Conservation (phyloP, 2,797 vertebrate species). For the Sebastes vulpes region DNA sequence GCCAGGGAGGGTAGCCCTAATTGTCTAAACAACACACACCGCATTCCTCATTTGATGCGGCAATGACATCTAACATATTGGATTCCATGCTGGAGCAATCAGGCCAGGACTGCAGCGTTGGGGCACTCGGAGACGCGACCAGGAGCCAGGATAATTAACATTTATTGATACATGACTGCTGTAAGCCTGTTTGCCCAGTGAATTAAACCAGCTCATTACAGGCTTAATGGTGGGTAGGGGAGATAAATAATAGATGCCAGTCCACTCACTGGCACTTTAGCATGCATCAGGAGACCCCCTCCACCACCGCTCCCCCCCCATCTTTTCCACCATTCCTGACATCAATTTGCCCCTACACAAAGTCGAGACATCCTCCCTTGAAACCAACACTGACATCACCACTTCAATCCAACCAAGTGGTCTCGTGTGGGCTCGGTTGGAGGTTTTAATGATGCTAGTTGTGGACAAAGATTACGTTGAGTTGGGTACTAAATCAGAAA, state of each 20-base stretch:
- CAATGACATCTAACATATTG: constrained; percentile 79
- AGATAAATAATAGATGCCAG: constrained; percentile 85
- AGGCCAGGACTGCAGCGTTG: constrained; percentile 44
- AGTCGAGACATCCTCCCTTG: constrained; percentile 72
- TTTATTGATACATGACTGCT: constrained; percentile 87
- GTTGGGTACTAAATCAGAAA: constrained; percentile 33
- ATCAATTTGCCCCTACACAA: constrained; percentile 68
- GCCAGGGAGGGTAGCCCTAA: constrained; percentile 50
- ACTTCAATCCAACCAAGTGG: constrained; percentile 61
- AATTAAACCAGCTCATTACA: constrained; percentile 87
- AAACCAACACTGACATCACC: constrained; percentile 72
- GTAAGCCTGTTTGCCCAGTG: constrained; percentile 85
- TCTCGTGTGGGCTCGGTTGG: constrained; percentile 47
- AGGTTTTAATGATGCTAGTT: constrained; percentile 46
- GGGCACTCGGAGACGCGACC: constrained; percentile 62
- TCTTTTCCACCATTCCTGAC: constrained; percentile 32
- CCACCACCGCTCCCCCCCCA: neutral
- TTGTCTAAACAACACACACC: constrained; percentile 68
- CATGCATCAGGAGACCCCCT: constrained; percentile 68
- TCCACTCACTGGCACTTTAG: constrained; percentile 82
- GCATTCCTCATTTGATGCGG: constrained; percentile 65
- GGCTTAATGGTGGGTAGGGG: constrained; percentile 81
- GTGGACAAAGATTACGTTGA: constrained; percentile 14
- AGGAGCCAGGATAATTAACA: constrained; percentile 84
- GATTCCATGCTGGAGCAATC: constrained; percentile 78